Evolutionary conservation across 2,888 invertebrate species (phyloP), one percentile per base, ranked within the genome.

Genomic region (Strigamia crassipes): DNA sequence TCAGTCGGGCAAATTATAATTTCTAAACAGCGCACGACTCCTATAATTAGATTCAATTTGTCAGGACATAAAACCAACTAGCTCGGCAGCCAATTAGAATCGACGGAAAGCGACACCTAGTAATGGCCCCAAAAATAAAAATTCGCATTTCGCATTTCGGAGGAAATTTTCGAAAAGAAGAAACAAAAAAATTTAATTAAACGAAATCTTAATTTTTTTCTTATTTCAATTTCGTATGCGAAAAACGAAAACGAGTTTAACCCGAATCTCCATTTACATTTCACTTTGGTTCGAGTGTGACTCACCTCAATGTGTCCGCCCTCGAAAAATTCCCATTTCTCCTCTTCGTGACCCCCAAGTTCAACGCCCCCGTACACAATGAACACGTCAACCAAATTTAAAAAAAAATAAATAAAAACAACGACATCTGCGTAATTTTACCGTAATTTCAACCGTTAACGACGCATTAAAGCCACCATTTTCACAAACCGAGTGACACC

Each of bases 291-390:
- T n/a, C 27, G 21, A 9, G 18, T 61, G 12, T 23, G 23, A 61
- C 21, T 61, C 61, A 61, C 61, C 61, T 61, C 5, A 3, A 56
- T n/a, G 23, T 61, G 61, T 61, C 61, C 61, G 61, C 61, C 61
- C 61, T 12, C 61, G 12, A 15, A 61, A n/a, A 23, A 18, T 61
- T 61, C 21, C 61, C 61, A 18, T 61, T 61, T 61, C 23, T 61
- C 23, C 18, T 61, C 61, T 61, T 61, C 61, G 9, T 61, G 21
- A 61, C 6, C 61, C 61, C 61, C 18, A 51, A 61, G 61, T 61
- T 61, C 61, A 61, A 10, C 61, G 61, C 61, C 61, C 56, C 61
- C 61, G 8, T 18, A 61, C 61, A 61, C 61, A 61, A 51, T 51
- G 18, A 18, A 8, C n/a, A 51, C 15, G 18, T 18, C 8, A 38